A percentile compares a stretch with the other conserved stretches of the same genome.
Evolutionary conservation across 2,888 invertebrate species (phyloP).

Genomic region (Galerucella nymphaeae): DNA sequence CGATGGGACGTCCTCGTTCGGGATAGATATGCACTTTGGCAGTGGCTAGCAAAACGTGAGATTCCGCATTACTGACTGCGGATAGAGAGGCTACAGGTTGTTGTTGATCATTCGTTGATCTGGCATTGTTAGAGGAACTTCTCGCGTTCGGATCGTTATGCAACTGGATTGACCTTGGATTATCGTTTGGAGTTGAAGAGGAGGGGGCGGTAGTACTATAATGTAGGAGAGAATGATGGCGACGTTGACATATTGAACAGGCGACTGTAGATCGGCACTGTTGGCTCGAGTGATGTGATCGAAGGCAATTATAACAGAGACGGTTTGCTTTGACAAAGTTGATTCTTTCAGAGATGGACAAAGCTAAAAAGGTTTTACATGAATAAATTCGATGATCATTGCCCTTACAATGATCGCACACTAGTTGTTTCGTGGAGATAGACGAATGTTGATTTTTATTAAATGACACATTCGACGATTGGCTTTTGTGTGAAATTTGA

Average conservation of each 20-base stretch:
- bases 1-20: neutral
- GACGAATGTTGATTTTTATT: neutral
- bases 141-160: too few species aligned
- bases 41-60: neutral
- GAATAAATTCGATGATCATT: conserved; percentile 1
- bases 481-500: neutral
- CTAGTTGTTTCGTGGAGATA: neutral
- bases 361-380: neutral
- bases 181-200: conserved; percentile 1
- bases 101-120: neutral
- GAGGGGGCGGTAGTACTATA: neutral
- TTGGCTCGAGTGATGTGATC: conserved; percentile 2
- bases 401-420: neutral
- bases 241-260: conserved; percentile 5
- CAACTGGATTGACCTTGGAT: too few species aligned
- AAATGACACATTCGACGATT: neutral
- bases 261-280: conserved; percentile 6
- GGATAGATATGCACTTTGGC: too few species aligned
- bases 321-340: conserved; percentile 7
- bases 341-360: neutral
- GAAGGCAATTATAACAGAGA: neutral
- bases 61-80: too few species aligned
- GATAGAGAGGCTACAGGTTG: neutral
- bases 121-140: neutral
- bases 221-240: conserved; percentile 8